Evolutionary conservation across 2,888 invertebrate genomes (phyloP).

Genomic region (Atrina japonica): DNA sequence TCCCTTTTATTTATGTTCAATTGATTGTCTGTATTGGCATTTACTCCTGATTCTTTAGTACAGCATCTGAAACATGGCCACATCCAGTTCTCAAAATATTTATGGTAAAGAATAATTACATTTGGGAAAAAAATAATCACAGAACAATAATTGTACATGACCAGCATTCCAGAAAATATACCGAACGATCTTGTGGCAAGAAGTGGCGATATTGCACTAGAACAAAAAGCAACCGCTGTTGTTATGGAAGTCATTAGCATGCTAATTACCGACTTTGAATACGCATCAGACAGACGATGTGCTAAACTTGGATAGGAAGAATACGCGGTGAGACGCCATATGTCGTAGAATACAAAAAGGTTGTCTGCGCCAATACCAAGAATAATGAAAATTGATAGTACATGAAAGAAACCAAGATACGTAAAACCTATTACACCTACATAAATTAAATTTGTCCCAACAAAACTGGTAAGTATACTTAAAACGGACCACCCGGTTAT

Average conservation of each 20-base stretch:
- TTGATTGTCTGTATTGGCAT: background rate
- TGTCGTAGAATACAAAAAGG: conserved; percentile 68
- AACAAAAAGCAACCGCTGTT: conserved; percentile 66
- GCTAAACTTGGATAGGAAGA: conserved; percentile 50
- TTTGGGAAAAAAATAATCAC: conserved; percentile 67
- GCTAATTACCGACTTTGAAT: conserved; percentile 58
- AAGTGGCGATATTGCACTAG: conserved; percentile 66
- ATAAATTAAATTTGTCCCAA: conserved; percentile 65
- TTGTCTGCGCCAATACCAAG: conserved; percentile 68
- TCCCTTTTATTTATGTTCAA: too few species aligned
- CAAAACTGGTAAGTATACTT: conserved; percentile 65
- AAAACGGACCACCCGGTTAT: conserved; percentile 60
- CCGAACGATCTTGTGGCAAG: conserved; percentile 71
- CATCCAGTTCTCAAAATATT: conserved; percentile 52
- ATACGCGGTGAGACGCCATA: conserved; percentile 59
- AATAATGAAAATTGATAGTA: conserved; percentile 66
- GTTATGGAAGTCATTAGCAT: conserved; percentile 70
- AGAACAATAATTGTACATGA: conserved; percentile 66
- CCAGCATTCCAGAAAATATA: conserved; percentile 67
- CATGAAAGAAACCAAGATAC: conserved; percentile 67
- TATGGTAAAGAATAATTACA: conserved; percentile 62
- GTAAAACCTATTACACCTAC: conserved; percentile 58
- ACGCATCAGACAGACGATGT: conserved; percentile 62
- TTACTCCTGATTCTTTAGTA: background rate
- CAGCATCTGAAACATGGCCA: conserved; percentile 49